Base-by-base conservation (phyloP, 92 coral and sea anemone species). In the Isaurus tuberculatus region DNA sequence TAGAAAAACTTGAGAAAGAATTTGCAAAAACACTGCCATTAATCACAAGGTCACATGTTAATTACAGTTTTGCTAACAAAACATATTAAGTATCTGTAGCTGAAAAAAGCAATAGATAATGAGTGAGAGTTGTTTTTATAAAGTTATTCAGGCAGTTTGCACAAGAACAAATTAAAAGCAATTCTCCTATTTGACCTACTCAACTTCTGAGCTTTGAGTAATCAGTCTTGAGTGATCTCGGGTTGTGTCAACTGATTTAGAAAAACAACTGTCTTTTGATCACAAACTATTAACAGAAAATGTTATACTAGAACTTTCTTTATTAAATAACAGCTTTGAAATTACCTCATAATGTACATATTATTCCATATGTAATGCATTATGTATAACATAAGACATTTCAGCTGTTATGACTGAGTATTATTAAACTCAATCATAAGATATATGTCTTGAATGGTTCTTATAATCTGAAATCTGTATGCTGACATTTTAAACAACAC, bases 21-120 rank as follows among this genome's bases (percentile, higher is more conserved):
- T 29, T 26, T 20, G 1, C 23, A 37, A 43, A 77, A 60, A 60
- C 60, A 77, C 36, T 34, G n/a, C 25, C 25, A 43, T 26, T 26
- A 42, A 58, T 77, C 34, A 36, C 13, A 48, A 73, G 82, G 70
- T 58, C 82, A 60, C 36, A 61, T 77, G 55, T 36, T 60, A 77
- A 77, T 77, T 77, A 27, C 68, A 36, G 51, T 36, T 40, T 58
- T 10, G 23, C 82, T 51, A 58, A 77, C 70, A 77, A 77, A 77
- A 57, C 44, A 33, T 60, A 34, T 36, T 49, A 19, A 5, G 36
- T 57, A 77, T 77, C 82, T 77, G 82, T 77, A 34, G 32, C 69
- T 64, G 58, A 26, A 57, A 74, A 77, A 34, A 0, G 23, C 23
- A 32, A 32, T 36, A 77, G 53, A 48, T 77, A 55, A 25, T 19